Base-by-base conservation (phyloP, 2,113 vertebrate genomes). In the Xiphophorus couchianus region DNA sequence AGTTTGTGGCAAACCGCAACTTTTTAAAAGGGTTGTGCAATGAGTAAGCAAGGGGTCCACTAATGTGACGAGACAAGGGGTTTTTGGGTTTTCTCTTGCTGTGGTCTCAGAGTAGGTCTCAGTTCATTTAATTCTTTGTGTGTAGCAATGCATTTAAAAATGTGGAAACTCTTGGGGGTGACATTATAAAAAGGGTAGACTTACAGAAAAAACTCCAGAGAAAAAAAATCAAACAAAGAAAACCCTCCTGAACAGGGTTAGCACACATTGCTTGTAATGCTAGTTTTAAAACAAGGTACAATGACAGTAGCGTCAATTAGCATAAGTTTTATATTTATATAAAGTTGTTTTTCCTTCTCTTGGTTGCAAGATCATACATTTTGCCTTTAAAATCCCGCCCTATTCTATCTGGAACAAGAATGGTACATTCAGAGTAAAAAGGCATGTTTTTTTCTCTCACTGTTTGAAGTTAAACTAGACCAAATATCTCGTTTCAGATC, bases 21-120 rank as follows among this genome's bases (percentile, higher is more conserved):
- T 5, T 84, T 48, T 19, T 48, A 19, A n/a, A 84, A 77, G 77
- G 14, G 71, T 73, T 64, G 48, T 66, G 71, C 62, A 54, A 76
- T 31, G 77, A 77, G 69, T 82, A 61, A 82, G 71, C 27, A 64
- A 76, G 71, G 73, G 69, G 66, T 80, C 65, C 66, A 73, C 62
- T 88, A 70, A 89, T 86, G 66, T 76, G 77, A 86, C 77, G 81
- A 83, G 81, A 88, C 64, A 11, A 12, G 35, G 35, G 35, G 35
- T 37, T 37, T 12, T 37, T 66, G 76, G 76, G 82, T 84, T 86
- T 84, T 66, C 54, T 84, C 81, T 66, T 79, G 61, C 66, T 78
- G 76, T n/a, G 71, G 70, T 86, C 51, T 70, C 71, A 72, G 66
- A 76, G 19, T 67, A 63, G 1, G 78, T 66, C 51, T 74, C 63